Evolutionary conservation across 2,888 invertebrate genomes (phyloP).

Genomic region (Drosophila borealis): DNA sequence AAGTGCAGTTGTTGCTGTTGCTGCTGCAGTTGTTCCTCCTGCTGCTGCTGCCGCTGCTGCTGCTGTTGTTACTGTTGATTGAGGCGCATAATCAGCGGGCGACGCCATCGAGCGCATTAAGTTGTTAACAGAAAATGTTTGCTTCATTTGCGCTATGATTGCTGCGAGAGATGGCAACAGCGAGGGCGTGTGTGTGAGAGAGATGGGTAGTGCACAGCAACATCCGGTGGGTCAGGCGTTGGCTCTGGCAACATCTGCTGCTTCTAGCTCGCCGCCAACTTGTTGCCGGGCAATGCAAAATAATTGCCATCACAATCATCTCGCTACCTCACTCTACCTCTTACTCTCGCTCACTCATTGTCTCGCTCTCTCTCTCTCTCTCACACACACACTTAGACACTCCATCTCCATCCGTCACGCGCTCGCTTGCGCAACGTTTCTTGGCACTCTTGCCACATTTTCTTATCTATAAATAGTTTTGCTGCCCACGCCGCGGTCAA

Average conservation of each 20-base stretch:
- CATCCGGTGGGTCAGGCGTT: conserved; percentile 66
- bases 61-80: conserved; percentile 66
- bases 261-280: conserved; percentile 37
- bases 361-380: not conserved
- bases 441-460: conserved; percentile 77
- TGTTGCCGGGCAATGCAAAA: conserved; percentile 50
- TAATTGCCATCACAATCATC: conserved; percentile 41
- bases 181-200: conserved; percentile 2
- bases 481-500: conserved; percentile 78
- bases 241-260: conserved; percentile 39
- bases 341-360: not conserved
- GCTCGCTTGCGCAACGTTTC: conserved; percentile 60
- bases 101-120: conserved; percentile 76
- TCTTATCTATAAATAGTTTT: conserved; percentile 79
- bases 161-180: conserved; percentile 26
- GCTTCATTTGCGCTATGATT: conserved; percentile 81
- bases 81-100: conserved; percentile 77
- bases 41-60: conserved; percentile 32
- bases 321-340: conserved; percentile 17
- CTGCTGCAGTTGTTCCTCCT: conserved; percentile 17
- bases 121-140: conserved; percentile 82
- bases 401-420: conserved; percentile 44
- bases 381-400: not conserved
- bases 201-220: conserved; percentile 35
- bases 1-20: conserved; percentile 62